Evolutionary conservation across 2,113 vertebrate species (phyloP).

Genomic region (Lynx canadensis): DNA sequence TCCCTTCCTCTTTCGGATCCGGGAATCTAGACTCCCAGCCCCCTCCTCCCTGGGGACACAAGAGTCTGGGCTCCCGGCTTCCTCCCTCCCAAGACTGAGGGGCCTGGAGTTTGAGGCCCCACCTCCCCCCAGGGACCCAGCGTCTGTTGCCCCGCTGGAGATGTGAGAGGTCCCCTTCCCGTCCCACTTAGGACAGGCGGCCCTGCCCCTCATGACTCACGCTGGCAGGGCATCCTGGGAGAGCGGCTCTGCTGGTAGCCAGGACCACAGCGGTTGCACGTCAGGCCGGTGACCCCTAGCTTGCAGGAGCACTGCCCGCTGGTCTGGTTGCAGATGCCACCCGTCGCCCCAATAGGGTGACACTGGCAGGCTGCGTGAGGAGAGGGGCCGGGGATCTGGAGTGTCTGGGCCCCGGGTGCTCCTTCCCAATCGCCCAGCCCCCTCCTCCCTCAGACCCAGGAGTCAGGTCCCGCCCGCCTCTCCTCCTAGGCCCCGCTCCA

Average conservation of each 20-base stretch:
- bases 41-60: not conserved
- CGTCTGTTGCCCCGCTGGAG: not conserved
- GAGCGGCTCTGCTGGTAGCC: slow-evolving; percentile 93
- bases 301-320: slow-evolving; percentile 93
- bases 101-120: not conserved
- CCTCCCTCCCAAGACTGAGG: not conserved
- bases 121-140: not conserved
- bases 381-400: not conserved
- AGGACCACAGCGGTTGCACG: slow-evolving; percentile 91
- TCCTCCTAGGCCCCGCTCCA: not conserved
- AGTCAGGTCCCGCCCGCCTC: not conserved
- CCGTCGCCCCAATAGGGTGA: slow-evolving; percentile 91
- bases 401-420: not conserved
- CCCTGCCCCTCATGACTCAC: slow-evolving; percentile 79
- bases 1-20: too few species aligned
- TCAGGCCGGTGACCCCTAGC: slow-evolving; percentile 90
- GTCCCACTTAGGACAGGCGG: not conserved
- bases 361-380: slow-evolving; percentile 89
- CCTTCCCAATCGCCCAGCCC: slow-evolving; percentile 9
- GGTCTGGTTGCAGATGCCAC: slow-evolving; percentile 91
- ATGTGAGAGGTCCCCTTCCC: not conserved
- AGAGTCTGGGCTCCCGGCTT: not conserved
- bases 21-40: not conserved
- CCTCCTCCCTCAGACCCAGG: slow-evolving; percentile 81
- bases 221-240: slow-evolving; percentile 90